A percentile compares a stretch with the other conserved stretches of the same genome.
These are phyloP conservation scores for Melikaiella ostensackeni DNA, from an alignment of 2,888 invertebrate species.

Conservation along the genomic window DNA sequence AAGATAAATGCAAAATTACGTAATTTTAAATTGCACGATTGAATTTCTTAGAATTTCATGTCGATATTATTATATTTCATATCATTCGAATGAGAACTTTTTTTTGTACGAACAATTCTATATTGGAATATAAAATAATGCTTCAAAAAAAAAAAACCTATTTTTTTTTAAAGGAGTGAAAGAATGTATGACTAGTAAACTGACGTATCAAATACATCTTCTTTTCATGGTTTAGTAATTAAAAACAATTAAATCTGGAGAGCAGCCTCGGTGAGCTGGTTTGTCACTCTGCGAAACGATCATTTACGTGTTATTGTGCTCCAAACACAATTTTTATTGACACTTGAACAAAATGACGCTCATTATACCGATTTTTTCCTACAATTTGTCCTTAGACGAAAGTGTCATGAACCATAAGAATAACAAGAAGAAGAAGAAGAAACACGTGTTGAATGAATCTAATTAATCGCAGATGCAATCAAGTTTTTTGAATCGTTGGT, in stretches of 20 bases:
- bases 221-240: neutral
- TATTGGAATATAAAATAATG: neutral
- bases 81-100: neutral
- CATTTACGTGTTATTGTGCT: neutral
- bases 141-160: neutral
- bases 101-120: neutral
- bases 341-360: neutral
- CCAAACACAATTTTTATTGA: slow-evolving; percentile 1
- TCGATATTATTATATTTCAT: neutral
- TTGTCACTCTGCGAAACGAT: neutral
- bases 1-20: neutral
- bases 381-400: neutral
- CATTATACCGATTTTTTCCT: neutral
- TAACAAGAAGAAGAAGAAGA: slow-evolving; percentile 1
- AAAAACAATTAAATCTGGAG: neutral
- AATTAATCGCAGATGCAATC: neutral
- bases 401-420: slow-evolving; percentile 1
- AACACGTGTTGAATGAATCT: neutral
- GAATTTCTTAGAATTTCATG: neutral
- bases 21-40: slow-evolving; percentile 13
- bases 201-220: neutral
- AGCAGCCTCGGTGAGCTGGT: neutral
- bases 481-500: neutral
- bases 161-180: neutral
- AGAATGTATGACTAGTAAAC: neutral